Evolutionary conservation across 2,888 invertebrate genomes (phyloP).

Genomic region (Fragum sueziense): DNA sequence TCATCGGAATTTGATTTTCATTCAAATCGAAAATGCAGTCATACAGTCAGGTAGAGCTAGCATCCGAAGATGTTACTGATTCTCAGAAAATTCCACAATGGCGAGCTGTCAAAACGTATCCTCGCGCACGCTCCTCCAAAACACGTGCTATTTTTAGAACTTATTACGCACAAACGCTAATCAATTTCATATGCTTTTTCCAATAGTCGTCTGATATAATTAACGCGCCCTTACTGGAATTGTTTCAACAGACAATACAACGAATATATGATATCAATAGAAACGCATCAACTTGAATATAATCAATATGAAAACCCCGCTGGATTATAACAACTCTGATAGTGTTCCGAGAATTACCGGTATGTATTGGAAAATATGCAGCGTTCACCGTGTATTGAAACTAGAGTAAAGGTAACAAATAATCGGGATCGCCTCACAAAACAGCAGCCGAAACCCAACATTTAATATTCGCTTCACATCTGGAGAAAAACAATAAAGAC

Average conservation of each 20-base stretch:
- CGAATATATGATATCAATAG: neutral
- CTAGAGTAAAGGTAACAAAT: too few species aligned
- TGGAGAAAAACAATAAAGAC: too few species aligned
- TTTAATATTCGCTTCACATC: too few species aligned
- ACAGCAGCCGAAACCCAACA: too few species aligned
- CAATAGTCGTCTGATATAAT: neutral
- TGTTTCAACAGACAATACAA: neutral
- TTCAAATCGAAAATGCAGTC: slow-evolving; percentile 32
- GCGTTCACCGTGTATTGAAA: neutral
- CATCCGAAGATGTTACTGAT: neutral
- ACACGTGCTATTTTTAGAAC: slow-evolving; percentile 17
- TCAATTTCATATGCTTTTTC: slow-evolving; percentile 21
- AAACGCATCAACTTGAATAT: neutral
- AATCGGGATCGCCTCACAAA: too few species aligned
- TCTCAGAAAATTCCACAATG: slow-evolving; percentile 58
- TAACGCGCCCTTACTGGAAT: neutral
- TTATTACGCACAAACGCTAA: slow-evolving; percentile 3
- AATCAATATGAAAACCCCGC: neutral
- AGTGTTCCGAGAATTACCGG: neutral
- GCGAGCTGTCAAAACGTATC: slow-evolving; percentile 15
- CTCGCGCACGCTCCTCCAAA: slow-evolving; percentile 14
- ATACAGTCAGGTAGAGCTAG: slow-evolving; percentile 28
- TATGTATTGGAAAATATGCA: too few species aligned
- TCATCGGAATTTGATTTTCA: neutral
- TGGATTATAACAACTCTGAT: neutral